Conservation (phyloP, 2,113 vertebrate species). For the Gymnobelideus leadbeateri region DNA sequence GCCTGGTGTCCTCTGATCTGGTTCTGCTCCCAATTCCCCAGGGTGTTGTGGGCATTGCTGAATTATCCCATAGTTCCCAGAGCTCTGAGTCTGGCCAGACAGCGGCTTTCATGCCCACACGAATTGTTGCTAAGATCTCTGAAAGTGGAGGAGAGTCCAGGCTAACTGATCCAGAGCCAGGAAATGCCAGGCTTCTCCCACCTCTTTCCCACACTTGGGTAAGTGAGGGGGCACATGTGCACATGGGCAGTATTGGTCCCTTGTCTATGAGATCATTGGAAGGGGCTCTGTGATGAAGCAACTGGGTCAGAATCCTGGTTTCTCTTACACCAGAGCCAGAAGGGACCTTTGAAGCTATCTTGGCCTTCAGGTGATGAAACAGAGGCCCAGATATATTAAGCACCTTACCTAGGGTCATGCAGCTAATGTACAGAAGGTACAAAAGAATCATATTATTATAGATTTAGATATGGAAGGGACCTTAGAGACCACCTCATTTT, state of each 20-base stretch:
- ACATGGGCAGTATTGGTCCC: constrained; percentile 1
- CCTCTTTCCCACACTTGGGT: constrained; percentile 78
- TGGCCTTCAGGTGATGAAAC: background rate
- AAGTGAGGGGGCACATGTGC: constrained; percentile 63
- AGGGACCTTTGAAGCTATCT: background rate
- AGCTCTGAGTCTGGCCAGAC: background rate
- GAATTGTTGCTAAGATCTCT: constrained; percentile 39
- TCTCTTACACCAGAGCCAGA: background rate
- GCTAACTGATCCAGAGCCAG: constrained; percentile 75
- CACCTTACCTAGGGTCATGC: background rate
- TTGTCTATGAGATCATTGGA: background rate
- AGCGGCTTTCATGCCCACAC: constrained; percentile 16
- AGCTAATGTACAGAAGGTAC: background rate
- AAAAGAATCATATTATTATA: background rate
- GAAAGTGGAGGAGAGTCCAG: constrained; percentile 66
- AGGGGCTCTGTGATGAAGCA: constrained; percentile 21
- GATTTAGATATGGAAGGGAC: background rate
- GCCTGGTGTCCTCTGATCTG: background rate
- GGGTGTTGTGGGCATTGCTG: background rate
- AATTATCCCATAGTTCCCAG: background rate
- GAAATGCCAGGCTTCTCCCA: constrained; percentile 80
- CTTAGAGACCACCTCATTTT: background rate
- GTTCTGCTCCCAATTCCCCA: background rate
- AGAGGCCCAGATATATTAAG: background rate
- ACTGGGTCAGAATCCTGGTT: background rate